Evolutionary conservation across 2,797 vertebrate genomes (phyloP).

Genomic region (Bovichtus variegatus): DNA sequence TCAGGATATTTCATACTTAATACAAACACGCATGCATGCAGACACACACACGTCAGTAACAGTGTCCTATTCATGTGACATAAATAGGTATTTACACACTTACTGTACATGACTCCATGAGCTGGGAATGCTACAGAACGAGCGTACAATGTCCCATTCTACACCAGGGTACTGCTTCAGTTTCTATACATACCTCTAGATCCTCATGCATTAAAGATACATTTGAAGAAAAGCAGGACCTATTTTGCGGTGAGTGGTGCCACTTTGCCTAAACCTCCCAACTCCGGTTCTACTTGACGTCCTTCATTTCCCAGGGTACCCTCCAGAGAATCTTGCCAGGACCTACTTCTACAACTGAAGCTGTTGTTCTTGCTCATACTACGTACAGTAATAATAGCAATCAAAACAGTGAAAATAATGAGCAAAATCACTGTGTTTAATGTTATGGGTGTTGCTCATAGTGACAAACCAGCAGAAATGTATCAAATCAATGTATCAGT

Average conservation of each 20-base stretch:
- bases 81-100: slow-evolving; percentile 36
- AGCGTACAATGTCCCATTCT: slow-evolving; percentile 13
- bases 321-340: slow-evolving; percentile 17
- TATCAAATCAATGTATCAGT: no score
- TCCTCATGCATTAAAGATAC: background rate
- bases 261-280: slow-evolving; percentile 31
- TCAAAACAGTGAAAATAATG: background rate
- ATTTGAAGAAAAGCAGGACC: slow-evolving; percentile 11
- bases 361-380: slow-evolving; percentile 14
- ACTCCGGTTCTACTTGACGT: slow-evolving; percentile 4
- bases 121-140: slow-evolving; percentile 20
- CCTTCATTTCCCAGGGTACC: slow-evolving; percentile 14
- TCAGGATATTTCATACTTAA: slow-evolving; percentile 24
- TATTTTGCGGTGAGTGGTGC: slow-evolving; percentile 13
- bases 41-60: slow-evolving; percentile 11
- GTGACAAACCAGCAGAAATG: background rate
- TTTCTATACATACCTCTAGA: background rate
- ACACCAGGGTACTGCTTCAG: background rate
- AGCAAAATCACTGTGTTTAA: background rate
- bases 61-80: slow-evolving; percentile 39
- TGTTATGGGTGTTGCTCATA: background rate
- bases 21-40: background rate
- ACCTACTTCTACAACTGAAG: background rate
- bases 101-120: slow-evolving; percentile 31
- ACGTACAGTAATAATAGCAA: background rate